phyloP scores from a whole-genome alignment of 2,797 vertebrate genomes.

The Masticophis lateralis region DNA sequence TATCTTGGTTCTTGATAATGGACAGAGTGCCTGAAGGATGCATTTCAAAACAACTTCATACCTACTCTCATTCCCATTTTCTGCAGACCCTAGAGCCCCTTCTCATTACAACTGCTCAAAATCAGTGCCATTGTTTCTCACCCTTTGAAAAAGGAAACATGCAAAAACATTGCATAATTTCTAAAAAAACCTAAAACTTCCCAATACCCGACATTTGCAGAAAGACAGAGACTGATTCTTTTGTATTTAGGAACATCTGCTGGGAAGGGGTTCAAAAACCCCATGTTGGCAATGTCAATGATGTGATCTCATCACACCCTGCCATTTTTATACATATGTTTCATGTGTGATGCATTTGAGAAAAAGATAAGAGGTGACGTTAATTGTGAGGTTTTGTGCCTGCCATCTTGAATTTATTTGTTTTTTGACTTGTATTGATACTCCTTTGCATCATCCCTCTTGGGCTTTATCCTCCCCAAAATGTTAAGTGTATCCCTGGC shows the following conservation, averaged over 20 bases:
- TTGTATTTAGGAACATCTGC: neutral
- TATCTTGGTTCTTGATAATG: neutral
- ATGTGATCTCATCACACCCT: neutral
- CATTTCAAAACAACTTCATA: neutral
- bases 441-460: neutral
- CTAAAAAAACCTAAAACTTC: neutral
- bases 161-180: neutral
- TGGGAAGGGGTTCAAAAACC: neutral
- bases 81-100: neutral
- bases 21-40: neutral
- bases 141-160: neutral
- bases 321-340: neutral
- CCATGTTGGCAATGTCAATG: neutral
- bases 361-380: neutral
- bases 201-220: neutral
- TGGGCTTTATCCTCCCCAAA: neutral
- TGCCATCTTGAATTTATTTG: neutral
- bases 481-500: neutral
- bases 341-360: neutral
- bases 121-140: neutral
- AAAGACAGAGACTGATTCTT: neutral
- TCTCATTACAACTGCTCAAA: neutral
- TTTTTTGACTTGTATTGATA: neutral
- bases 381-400: neutral
- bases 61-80: neutral